Base-by-base conservation (phyloP, 2,888 invertebrate genomes). In the Empis livida region DNA sequence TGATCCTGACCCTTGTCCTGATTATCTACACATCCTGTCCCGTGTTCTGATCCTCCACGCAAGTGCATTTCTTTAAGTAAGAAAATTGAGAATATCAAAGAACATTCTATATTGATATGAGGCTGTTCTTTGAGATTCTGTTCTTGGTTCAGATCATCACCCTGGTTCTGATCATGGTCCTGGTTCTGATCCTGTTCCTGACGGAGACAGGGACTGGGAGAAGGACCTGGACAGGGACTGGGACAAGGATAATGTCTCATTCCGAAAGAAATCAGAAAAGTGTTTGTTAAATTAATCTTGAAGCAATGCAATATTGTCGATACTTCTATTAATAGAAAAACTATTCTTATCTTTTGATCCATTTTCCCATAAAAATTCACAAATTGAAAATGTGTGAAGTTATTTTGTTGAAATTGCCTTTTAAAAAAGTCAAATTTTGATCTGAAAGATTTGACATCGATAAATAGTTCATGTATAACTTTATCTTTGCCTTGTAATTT, bases 251-350 rank as follows among this genome's bases (percentile, higher is more conserved):
- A 30, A 30, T 42, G 11, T 27, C n/a, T 14, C n/a, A 27, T 42
- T 27, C n/a, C 30, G 23, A 30, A 30, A 30, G 40, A 42, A 41
- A 27, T 27, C 41, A 27, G 41, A 23, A 27, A 41, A 41, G 13
- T n/a, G 42, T 15, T 27, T 15, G 10, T 27, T 10, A 42, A 42
- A 43, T 32, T 30, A 13, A 20, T 42, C 35, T 43, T 32, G 32
- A 32, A 43, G 35, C 35, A 43, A 43, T 32, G 16, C 20, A 43
- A 43, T 43, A 43, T 43, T 43, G 20, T 43, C 16, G n/a, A 43
- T 43, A 35, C 17, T 11, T 31, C 35, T n/a, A 35, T 35, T 20
- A 13, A 35, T 43, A 35, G 35, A 43, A 23, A 43, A 43, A 43
- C 10, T n/a, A 15, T 16, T 15, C 15, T 37, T 37, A 37, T 15